Conservation (phyloP, 2,797 vertebrate genomes). For the Petrocephalus sullivani region DNA sequence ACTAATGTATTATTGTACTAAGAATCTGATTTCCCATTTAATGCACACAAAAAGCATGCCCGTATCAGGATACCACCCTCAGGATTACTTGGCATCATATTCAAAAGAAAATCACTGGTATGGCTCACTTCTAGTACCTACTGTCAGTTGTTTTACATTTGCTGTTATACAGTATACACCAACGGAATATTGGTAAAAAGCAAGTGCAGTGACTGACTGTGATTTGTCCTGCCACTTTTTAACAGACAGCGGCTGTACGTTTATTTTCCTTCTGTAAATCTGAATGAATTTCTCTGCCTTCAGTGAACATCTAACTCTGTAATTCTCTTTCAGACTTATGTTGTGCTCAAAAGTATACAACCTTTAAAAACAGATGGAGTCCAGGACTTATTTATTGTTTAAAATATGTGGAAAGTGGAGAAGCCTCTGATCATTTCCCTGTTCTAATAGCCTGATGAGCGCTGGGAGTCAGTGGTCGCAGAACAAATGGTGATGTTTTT, state of each 20-base stretch:
- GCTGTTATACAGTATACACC: not conserved
- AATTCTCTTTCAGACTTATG: not conserved
- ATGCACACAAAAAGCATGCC: not conserved
- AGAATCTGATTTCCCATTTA: not conserved
- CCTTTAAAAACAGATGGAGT: not conserved
- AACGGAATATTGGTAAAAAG: not conserved
- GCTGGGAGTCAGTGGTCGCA: not conserved
- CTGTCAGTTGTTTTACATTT: not conserved
- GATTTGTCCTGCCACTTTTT: not conserved
- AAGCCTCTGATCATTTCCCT: not conserved
- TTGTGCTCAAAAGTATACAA: not conserved
- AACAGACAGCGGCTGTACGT: not conserved
- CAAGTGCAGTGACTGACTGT: not conserved
- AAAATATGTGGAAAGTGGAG: not conserved
- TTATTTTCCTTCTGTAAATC: not conserved
- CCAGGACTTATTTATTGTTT: not conserved
- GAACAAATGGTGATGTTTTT: constrained; percentile 5
- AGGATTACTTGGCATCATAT: not conserved
- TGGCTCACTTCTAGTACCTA: not conserved
- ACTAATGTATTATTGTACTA: not conserved
- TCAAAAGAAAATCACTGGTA: not conserved
- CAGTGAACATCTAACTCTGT: not conserved
- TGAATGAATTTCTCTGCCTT: not conserved
- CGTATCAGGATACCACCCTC: not conserved
- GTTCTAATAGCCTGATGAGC: not conserved